A percentile compares a stretch with the other conserved stretches of the same genome.
Evolutionary conservation across 2,888 invertebrate genomes (phyloP).

Genomic region (Leptopilina drosophilae): DNA sequence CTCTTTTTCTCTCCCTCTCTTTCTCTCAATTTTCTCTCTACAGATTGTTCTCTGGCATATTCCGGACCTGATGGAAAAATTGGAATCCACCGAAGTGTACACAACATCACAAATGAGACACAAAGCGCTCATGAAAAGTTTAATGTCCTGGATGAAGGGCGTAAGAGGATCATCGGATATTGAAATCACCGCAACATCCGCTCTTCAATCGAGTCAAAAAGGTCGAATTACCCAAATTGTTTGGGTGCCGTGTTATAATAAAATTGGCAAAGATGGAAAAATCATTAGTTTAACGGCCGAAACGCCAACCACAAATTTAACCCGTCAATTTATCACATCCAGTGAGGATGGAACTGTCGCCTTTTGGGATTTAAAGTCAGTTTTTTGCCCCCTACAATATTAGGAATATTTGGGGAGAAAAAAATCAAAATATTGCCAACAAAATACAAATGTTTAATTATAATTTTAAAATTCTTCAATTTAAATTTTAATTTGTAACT

Average conservation of each 20-base stretch:
- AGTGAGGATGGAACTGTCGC: constrained; percentile 84
- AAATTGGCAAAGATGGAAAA: constrained; percentile 81
- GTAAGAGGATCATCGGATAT: constrained; percentile 80
- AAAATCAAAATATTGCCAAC: too few relatives aligned
- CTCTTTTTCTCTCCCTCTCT: too few relatives aligned
- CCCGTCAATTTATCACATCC: constrained; percentile 83
- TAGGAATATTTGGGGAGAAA: too few relatives aligned
- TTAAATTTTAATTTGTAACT: too few relatives aligned
- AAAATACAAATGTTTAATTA: too few relatives aligned
- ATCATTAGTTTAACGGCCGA: constrained; percentile 75
- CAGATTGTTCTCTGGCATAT: constrained; percentile 85
- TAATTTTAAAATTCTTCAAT: too few relatives aligned
- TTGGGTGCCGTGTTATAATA: constrained; percentile 83
- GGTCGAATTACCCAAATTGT: constrained; percentile 82
- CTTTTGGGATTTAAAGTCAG: constrained; percentile 84
- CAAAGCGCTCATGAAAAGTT: constrained; percentile 80
- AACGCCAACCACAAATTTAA: constrained; percentile 68
- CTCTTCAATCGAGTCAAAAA: constrained; percentile 81
- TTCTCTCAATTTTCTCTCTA: too few relatives aligned
- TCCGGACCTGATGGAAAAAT: constrained; percentile 80
- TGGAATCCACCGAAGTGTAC: constrained; percentile 81
- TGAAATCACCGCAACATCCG: constrained; percentile 81
- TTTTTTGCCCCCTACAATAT: not conserved
- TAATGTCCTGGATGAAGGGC: constrained; percentile 85
- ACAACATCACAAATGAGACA: constrained; percentile 83